Conservation (phyloP, 2,888 invertebrate genomes). For the Brenthis hecate region DNA sequence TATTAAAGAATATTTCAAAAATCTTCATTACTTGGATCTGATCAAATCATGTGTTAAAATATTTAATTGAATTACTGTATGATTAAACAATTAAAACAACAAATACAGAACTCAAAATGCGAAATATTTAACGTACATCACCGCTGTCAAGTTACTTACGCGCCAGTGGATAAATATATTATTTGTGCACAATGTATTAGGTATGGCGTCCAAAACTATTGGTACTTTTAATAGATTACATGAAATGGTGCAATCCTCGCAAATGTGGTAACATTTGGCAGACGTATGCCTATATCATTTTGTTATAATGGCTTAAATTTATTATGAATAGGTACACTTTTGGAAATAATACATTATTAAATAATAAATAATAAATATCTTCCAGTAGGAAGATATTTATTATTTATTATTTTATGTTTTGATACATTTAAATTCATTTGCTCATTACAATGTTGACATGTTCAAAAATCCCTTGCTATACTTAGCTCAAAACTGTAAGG, state of each 20-base stretch:
- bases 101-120: neutral
- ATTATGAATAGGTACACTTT: neutral
- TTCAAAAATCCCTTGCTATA: too few species aligned
- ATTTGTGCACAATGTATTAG: slow-evolving; percentile 30
- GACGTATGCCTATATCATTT: slow-evolving; percentile 10
- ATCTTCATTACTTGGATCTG: too few species aligned
- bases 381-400: neutral
- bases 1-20: too few species aligned
- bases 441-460: too few species aligned
- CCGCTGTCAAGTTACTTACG: slow-evolving; percentile 30
- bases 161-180: slow-evolving; percentile 30
- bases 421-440: neutral
- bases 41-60: too few species aligned
- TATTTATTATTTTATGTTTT: too few species aligned
- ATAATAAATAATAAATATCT: too few species aligned
- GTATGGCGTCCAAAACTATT: slow-evolving; percentile 34
- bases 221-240: slow-evolving; percentile 30
- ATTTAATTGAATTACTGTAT: too few species aligned
- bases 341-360: too few species aligned
- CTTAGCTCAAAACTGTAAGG: too few species aligned
- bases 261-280: slow-evolving; percentile 21
- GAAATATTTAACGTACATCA: slow-evolving; percentile 11
- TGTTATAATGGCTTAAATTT: slow-evolving; percentile 15
- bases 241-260: slow-evolving; percentile 25
- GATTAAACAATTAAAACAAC: neutral